Evolutionary conservation across 2,113 vertebrate genomes (phyloP).

Genomic region (Corythornis vintsioides): DNA sequence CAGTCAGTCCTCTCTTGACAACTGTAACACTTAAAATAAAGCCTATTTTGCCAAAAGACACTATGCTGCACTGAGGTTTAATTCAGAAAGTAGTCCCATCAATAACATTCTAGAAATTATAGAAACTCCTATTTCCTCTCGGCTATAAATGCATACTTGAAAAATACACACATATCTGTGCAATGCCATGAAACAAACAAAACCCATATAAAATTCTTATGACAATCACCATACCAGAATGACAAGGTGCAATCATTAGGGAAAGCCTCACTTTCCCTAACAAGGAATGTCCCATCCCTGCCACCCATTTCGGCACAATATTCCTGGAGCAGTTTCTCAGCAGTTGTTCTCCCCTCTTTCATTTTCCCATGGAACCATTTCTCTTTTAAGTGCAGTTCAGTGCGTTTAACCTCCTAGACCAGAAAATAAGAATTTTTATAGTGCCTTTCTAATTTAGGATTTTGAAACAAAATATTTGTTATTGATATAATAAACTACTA

Average conservation of each 20-base stretch:
- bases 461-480: neutral
- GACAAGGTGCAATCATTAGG: slow-evolving; percentile 88
- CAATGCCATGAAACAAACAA: neutral
- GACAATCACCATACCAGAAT: slow-evolving; percentile 84
- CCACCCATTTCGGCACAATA: slow-evolving; percentile 87
- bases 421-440: neutral
- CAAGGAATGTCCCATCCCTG: slow-evolving; percentile 91
- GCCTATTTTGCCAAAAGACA: neutral
- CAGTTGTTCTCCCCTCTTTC: slow-evolving; percentile 84
- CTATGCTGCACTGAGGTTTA: neutral
- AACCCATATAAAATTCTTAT: neutral
- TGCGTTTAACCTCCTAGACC: slow-evolving; percentile 71
- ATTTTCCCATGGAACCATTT: slow-evolving; percentile 94
- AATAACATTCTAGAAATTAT: neutral
- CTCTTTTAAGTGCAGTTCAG: slow-evolving; percentile 85
- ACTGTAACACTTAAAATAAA: neutral
- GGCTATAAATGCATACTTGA: neutral
- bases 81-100: neutral
- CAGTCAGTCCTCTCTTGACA: neutral
- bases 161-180: neutral
- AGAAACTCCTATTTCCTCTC: neutral
- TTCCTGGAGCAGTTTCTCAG: slow-evolving; percentile 88
- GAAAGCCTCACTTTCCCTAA: slow-evolving; percentile 87
- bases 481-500: neutral
- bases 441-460: neutral